Evolutionary conservation across 2,797 vertebrate species (phyloP).

Genomic region (Leucoraja ocellata): DNA sequence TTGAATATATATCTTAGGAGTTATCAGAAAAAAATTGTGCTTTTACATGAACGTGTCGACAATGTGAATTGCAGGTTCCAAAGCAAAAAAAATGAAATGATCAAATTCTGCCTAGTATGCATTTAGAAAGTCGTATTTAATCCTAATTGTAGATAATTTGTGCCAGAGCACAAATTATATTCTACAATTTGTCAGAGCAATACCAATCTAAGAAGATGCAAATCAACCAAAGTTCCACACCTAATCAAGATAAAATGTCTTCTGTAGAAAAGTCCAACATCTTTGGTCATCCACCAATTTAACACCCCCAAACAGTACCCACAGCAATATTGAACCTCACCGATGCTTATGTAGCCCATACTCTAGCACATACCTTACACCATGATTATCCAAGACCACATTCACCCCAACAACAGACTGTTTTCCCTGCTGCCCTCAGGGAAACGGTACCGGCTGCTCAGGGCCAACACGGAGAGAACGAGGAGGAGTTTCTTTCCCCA

Average conservation of each 20-base stretch:
- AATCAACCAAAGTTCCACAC: not conserved
- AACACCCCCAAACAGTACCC: no score
- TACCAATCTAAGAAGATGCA: not conserved
- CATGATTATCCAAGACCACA: no score
- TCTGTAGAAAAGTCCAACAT: not conserved
- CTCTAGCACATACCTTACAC: no score
- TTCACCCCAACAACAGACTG: no score
- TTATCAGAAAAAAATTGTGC: not conserved
- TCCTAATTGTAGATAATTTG: not conserved
- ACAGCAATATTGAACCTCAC: no score
- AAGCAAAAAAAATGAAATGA: not conserved
- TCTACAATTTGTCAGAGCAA: not conserved
- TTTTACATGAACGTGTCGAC: not conserved
- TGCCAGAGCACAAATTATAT: not conserved
- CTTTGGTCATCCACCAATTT: not conserved
- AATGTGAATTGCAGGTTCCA: not conserved
- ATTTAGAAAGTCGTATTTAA: not conserved
- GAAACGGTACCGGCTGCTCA: no score
- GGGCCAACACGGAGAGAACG: no score
- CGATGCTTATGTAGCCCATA: not conserved
- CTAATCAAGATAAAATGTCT: not conserved
- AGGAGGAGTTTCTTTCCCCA: no score
- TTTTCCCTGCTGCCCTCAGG: no score
- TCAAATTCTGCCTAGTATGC: not conserved
- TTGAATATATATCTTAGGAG: not conserved